Evolutionary conservation across 1,140 invertebrate genomes (phyloP), one percentile per base, ranked within the genome.

Genomic region (Eupeodes corollae): DNA sequence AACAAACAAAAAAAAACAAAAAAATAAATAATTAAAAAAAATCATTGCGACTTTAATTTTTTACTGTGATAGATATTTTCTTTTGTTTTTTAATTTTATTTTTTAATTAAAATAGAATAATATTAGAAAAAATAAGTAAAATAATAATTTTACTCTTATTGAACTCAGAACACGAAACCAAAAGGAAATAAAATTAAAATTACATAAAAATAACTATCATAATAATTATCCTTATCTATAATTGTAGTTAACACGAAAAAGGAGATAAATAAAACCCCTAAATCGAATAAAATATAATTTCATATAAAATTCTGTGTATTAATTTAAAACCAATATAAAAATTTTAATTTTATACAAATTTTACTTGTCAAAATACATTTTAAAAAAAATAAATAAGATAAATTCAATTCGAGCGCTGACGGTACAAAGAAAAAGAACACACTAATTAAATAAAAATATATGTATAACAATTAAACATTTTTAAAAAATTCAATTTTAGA

Each of bases 321-420:
- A 52, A 38, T 50, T n/a, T 35, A 35, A 44, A 42, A 8, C 21
- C 39, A 16, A 41, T 10, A 14, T 41, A 12, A 19, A 41, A 41
- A 39, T 39, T 41, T 18, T 14, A 10, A 16, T 41, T 41, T 41
- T 10, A 41, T 41, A 5, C 8, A 14, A 41, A 41, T 41, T 12
- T 39, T 34, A 39, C 19, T 18, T 15, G 16, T 44, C 21, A 40
- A 45, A 46, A 48, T 45, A 35, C 31, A 37, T 40, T 50, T 52
- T 61, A 58, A 35, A 47, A 51, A 49, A 55, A 50, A 46, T 43
- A 54, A 50, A 49, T 51, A 48, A 48, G 48, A 46, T 49, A 33
- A 52, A 53, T 54, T 48, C 62, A 64, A 64, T 62, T 58, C 56
- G 61, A 64, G 61, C 61, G 61, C 61, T 64, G 62, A 64, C 56